Base-by-base conservation (phyloP, 1,140 invertebrate genomes). In the Pogonus chalceus region DNA sequence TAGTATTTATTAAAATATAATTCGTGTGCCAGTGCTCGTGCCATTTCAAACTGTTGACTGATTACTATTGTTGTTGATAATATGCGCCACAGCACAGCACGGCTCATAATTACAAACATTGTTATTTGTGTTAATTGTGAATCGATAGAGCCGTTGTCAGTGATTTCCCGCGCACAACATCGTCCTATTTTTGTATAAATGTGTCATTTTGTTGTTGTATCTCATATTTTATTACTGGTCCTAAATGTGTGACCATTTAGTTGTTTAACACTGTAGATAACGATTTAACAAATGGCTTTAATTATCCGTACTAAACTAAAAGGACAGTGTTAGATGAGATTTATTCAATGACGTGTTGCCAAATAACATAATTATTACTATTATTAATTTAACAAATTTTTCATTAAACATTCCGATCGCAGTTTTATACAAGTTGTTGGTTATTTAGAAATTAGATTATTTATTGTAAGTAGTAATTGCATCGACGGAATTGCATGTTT, bases 211-310 rank as follows among this genome's bases (percentile, higher is more conserved):
- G 63, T 66, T 65, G 61, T 60, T 60, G 59, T 65, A 60, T 63
- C 57, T 58, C 57, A 43, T 43, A 62, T 56, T 64, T 59, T 66
- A 61, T 62, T 61, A 53, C 54, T 57, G 46, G 47, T 55, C 52
- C 59, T 61, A 31, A 31, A 14, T 7, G 26, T 31, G 26, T 7
- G 37, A 10, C 37, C 9, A 9, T 4, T 43, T 43, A 43, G 37
- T 43, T 64, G 64, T 58, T 59, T 61, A 65, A 65, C 58, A 58
- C 54, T 59, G 46, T 52, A 58, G 58, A 53, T 60, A 56, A 64
- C 58, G 56, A 58, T 54, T 58, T 62, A 64, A 60, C 60, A 65
- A 58, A 64, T 59, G 65, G 67, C 67, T 69, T 69, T 69, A 69
- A 69, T 67, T 64, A 67, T 64, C 65, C 63, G 62, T 62, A 59